Conservation (phyloP, 2,113 vertebrate genomes). For the Triplophysa rosa region DNA sequence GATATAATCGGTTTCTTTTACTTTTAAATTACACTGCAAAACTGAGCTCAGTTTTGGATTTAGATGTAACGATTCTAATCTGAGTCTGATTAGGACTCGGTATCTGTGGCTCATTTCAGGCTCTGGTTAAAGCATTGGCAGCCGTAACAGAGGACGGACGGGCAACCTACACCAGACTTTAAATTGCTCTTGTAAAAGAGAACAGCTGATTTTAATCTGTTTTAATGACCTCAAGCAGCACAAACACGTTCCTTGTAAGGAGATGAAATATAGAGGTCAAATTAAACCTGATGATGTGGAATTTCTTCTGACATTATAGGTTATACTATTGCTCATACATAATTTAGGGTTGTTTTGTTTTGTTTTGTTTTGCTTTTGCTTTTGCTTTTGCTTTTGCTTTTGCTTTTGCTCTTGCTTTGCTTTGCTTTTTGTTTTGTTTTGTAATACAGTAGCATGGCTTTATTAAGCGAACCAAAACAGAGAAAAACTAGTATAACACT, state of each 20-base stretch:
- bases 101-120: neutral
- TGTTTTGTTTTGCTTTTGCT: neutral
- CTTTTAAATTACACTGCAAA: conserved; percentile 9
- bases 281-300: conserved; percentile 25
- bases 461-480: neutral
- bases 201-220: conserved; percentile 53
- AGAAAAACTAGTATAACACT: neutral
- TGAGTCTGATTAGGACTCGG: neutral
- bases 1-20: neutral
- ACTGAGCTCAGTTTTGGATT: neutral
- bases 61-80: neutral
- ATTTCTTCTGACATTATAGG: no score
- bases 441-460: neutral
- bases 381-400: no score
- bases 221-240: conserved; percentile 46
- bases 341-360: no score
- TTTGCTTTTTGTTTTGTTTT: neutral
- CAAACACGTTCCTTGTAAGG: conserved; percentile 62
- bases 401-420: no score
- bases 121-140: conserved; percentile 17
- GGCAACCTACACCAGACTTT: conserved; percentile 33
- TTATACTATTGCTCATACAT: no score
- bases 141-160: neutral
- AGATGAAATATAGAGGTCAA: conserved; percentile 36
- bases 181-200: conserved; percentile 54